Percentiles rank a stretch among this genome's conserved stretches.
Conservation (phyloP, 1,140 invertebrate genomes). For the Lepidurus arcticus region DNA sequence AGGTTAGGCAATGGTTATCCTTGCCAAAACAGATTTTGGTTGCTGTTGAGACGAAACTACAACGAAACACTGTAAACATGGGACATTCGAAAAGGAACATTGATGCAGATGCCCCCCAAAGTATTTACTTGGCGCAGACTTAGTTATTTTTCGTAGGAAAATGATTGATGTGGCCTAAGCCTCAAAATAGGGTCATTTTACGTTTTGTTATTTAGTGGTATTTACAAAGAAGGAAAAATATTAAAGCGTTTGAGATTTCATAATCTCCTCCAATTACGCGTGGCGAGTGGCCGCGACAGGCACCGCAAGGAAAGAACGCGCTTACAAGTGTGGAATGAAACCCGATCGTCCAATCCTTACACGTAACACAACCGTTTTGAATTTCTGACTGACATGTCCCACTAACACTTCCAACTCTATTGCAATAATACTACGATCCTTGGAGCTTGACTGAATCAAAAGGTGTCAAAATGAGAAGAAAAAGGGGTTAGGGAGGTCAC, state of each 20-base stretch:
- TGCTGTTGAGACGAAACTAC: neutral
- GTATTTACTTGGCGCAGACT: neutral
- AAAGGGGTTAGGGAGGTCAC: neutral
- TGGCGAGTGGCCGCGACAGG: slow-evolving; percentile 19
- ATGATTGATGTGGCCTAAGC: neutral
- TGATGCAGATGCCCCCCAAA: no score
- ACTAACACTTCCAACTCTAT: neutral
- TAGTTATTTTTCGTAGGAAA: neutral
- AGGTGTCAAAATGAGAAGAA: neutral
- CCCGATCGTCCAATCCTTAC: slow-evolving; percentile 1
- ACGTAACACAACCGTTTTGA: slow-evolving; percentile 17
- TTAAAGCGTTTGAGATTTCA: slow-evolving; percentile 6
- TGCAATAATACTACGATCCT: neutral
- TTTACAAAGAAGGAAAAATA: slow-evolving; percentile 1
- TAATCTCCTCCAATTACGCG: slow-evolving; percentile 20
- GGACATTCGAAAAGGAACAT: no score
- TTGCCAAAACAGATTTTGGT: neutral
- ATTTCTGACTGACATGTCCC: slow-evolving; percentile 11
- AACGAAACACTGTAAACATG: no score
- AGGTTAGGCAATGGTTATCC: neutral
- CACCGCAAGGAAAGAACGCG: slow-evolving; percentile 16
- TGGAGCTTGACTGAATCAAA: neutral
- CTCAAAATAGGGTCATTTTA: neutral
- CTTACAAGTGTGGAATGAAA: slow-evolving; percentile 22
- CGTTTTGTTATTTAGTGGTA: neutral